These are phyloP conservation scores for human DNA, from an alignment of 2,113 vertebrate species.

Conservation along the genomic window DNA sequence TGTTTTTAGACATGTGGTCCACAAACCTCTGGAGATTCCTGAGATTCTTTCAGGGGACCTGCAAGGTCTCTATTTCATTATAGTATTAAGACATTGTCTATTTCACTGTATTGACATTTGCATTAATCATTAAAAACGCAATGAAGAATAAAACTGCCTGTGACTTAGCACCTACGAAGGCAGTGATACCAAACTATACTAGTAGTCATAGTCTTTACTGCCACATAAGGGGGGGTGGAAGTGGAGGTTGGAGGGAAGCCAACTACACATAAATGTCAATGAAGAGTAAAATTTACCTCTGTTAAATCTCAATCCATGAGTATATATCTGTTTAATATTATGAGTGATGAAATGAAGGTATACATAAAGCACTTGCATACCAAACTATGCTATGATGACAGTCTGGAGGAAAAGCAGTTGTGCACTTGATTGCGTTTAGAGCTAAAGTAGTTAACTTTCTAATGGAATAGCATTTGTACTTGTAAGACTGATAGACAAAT, in stretches of 20 bases:
- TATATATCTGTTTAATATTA: background rate
- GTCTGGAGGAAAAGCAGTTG: background rate
- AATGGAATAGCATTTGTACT: background rate
- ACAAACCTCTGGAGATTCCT: background rate
- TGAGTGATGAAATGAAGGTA: background rate
- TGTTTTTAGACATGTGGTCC: background rate
- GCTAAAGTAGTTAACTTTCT: background rate
- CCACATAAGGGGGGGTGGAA: background rate
- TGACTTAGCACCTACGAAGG: background rate
- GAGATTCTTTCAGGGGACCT: background rate
- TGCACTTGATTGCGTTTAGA: background rate
- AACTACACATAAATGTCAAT: background rate
- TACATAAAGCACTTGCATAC: background rate
- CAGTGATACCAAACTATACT: background rate
- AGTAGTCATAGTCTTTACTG: background rate
- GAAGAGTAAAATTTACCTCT: conserved; percentile 4
- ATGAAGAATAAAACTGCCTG: background rate
- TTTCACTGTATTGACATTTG: background rate
- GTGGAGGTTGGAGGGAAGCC: background rate
- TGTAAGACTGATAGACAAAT: background rate
- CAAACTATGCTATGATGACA: background rate
- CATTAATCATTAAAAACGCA: background rate
- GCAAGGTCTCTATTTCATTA: background rate
- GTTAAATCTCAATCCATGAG: background rate
- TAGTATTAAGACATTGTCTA: background rate